Base-by-base conservation (phyloP, 2,888 invertebrate genomes). In the Andrena chrysosceles region DNA sequence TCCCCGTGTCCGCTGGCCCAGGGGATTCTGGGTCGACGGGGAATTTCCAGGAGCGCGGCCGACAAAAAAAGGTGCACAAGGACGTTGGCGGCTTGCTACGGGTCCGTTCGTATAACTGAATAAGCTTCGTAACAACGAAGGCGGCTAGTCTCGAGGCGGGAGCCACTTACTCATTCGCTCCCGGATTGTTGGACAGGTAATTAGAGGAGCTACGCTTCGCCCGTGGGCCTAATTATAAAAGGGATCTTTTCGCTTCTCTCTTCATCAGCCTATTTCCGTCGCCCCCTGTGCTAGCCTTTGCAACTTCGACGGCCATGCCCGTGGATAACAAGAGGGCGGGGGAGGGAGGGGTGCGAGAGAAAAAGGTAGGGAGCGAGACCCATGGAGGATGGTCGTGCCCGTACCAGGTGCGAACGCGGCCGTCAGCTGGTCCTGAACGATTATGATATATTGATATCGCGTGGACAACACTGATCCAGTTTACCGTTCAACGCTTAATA, bases 191-290 rank as follows among this genome's bases (percentile, higher is more conserved):
- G 91, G 92, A 93, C 92, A 90, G 91, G 92, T 93, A 93, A 93
- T 93, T 93, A 93, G 93, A 92, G 92, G 89, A 92, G 92, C 90
- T 92, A 92, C 91, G 90, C 89, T 91, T 92, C 90, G 92, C 93
- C 92, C 87, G 88, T 89, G 92, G 93, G 93, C 93, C 92, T 93
- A 93, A 93, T 93, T 93, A 93, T 92, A 92, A 93, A 92, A 91
- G 81, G 83, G 76, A 83, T 83, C 77, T 77, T 79, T 78, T 54
- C 70, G 66, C 72, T 81, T 83, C 76, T 83, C 77, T 77, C 78
- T 77, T 67, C 69, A 35, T 69, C 85, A 42, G 52, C 59, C 68
- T 73, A 72, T 63, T 83, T 81, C 80, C 70, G 64, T 79, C 67
- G 49, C 60, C 54, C 71, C 54, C 35, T 16, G 56, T 63, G 20